These are phyloP conservation scores for Pachydiplax longipennis DNA, from an alignment of 2,888 invertebrate genomes.

Conservation along the genomic window DNA sequence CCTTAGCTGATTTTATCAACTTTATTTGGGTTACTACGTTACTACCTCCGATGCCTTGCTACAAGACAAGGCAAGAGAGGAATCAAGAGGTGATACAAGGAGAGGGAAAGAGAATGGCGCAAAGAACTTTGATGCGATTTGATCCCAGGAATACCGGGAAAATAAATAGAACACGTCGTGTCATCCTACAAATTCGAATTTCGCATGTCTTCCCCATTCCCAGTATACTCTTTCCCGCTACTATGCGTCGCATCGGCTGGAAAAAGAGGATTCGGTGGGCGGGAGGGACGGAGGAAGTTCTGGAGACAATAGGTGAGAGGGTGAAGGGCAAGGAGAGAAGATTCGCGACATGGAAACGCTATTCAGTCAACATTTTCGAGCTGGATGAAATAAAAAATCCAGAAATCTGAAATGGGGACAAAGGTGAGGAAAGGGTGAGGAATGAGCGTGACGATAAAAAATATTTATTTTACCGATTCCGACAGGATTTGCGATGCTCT, in stretches of 20 bases:
- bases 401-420: conserved; percentile 35
- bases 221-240: not conserved
- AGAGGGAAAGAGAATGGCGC: not conserved
- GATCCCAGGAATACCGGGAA: conserved; percentile 33
- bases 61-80: no score
- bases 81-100: not conserved
- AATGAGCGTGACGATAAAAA: conserved; percentile 15
- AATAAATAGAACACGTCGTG: conserved; percentile 40
- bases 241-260: conserved; percentile 3
- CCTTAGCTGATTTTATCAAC: no score
- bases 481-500: conserved; percentile 24
- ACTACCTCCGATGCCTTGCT: no score
- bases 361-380: conserved; percentile 43
- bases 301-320: not conserved
- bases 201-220: conserved; percentile 15
- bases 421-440: not conserved
- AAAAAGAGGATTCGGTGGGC: not conserved
- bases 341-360: conserved; percentile 39
- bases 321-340: not conserved
- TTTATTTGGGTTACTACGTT: no score
- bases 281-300: not conserved
- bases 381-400: conserved; percentile 28
- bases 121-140: conserved; percentile 6
- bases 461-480: conserved; percentile 43
- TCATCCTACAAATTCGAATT: conserved; percentile 39